Evolutionary conservation across 2,888 invertebrate genomes (phyloP).

Genomic region (Pocota personata): DNA sequence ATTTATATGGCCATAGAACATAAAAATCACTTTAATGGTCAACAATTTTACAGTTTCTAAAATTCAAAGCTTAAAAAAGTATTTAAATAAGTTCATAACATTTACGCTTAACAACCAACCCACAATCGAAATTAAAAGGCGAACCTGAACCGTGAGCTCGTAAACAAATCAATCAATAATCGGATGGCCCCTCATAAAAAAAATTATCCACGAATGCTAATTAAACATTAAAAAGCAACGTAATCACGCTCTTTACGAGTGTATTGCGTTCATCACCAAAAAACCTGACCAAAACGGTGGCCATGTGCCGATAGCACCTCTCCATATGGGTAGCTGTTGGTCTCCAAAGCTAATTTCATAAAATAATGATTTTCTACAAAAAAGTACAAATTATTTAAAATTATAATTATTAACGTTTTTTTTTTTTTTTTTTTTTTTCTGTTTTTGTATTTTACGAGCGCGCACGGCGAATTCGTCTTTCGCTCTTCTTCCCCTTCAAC

Average conservation of each 20-base stretch:
- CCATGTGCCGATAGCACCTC: conserved; percentile 39
- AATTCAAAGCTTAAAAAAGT: neutral
- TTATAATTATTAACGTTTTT: conserved; percentile 47
- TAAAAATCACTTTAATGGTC: conserved; percentile 7
- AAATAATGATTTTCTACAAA: conserved; percentile 58
- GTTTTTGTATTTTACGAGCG: neutral
- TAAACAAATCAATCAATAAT: conserved; percentile 48
- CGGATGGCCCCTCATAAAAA: conserved; percentile 18
- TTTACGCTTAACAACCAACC: conserved; percentile 7
- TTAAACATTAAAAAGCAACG: conserved; percentile 49
- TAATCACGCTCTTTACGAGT: conserved; percentile 58
- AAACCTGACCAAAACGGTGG: conserved; percentile 32
- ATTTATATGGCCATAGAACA: neutral
- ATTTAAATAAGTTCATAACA: conserved; percentile 36
- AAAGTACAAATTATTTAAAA: conserved; percentile 55
- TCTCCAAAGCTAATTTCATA: conserved; percentile 39
- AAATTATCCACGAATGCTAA: conserved; percentile 45
- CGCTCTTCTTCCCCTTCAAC: neutral
- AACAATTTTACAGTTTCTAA: conserved; percentile 15
- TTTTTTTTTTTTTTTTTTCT: neutral
- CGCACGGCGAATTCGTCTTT: neutral
- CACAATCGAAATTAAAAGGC: neutral
- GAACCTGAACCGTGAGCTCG: neutral
- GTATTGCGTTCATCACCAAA: conserved; percentile 28
- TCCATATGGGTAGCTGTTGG: neutral